phyloP scores from a whole-genome alignment of 2,888 invertebrate species.

The Pterobdella sp. region DNA sequence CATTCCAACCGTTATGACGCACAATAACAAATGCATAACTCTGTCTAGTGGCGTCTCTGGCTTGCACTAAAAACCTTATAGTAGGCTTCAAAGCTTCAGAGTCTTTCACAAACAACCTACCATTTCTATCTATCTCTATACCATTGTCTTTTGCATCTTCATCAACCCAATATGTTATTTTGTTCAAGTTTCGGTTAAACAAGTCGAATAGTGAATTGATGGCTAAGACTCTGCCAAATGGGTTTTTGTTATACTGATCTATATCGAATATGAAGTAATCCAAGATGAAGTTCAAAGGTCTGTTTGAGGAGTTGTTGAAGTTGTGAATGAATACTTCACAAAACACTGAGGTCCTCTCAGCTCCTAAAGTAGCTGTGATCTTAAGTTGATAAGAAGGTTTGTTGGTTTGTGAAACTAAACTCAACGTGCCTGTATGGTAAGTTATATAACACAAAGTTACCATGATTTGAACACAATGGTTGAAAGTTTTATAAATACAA shows the following conservation, averaged over 20 bases:
- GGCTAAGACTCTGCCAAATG: neutral
- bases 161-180: no score
- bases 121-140: no score
- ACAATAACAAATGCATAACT: no score
- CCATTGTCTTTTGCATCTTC: no score
- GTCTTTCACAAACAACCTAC: no score
- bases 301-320: neutral
- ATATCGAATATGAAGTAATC: neutral
- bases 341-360: neutral
- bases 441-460: neutral
- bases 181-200: no score
- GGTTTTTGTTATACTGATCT: neutral
- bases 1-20: no score
- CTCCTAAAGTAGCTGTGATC: neutral
- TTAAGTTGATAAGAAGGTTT: neutral
- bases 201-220: neutral
- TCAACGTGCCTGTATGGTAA: neutral
- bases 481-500: no score
- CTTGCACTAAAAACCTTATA: no score
- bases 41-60: no score
- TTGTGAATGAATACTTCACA: neutral
- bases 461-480: no score
- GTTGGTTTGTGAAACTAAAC: neutral
- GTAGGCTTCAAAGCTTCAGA: no score
- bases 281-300: neutral